Conservation (phyloP, 1,140 invertebrate species). For the Cardiocondyla obscurior region DNA sequence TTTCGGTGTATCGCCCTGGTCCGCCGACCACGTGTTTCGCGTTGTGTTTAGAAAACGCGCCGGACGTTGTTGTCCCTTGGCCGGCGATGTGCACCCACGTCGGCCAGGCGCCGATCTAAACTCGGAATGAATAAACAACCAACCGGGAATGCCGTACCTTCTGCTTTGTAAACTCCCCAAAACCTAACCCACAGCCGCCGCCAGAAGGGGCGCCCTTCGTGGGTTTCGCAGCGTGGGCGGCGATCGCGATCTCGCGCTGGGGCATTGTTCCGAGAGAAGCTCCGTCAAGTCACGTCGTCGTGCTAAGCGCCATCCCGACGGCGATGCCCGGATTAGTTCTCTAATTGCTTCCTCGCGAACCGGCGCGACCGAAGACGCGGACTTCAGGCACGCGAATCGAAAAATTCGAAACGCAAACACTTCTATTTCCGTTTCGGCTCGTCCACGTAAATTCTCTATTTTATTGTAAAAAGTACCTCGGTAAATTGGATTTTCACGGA, state of each 20-base stretch:
- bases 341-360: conserved; percentile 23
- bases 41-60: conserved; percentile 70
- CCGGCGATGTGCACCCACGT: conserved; percentile 64
- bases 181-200: background rate
- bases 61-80: conserved; percentile 70
- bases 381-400: background rate
- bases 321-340: background rate
- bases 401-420: background rate
- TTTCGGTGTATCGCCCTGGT: conserved; percentile 3
- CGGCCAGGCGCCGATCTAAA: conserved; percentile 63
- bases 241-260: conserved; percentile 15
- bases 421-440: background rate
- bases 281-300: conserved; percentile 18
- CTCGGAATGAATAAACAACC: conserved; percentile 63
- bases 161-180: conserved; percentile 42
- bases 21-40: conserved; percentile 57
- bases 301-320: background rate
- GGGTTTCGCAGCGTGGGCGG: conserved; percentile 44
- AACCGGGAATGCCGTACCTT: conserved; percentile 46
- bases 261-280: conserved; percentile 47
- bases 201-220: conserved; percentile 12
- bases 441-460: background rate
- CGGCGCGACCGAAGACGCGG: background rate
- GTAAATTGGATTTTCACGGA: background rate
- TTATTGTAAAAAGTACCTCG: background rate